Percentiles rank a stretch among this genome's conserved stretches.
Evolutionary conservation across 2,797 vertebrate species (phyloP).

Genomic region (Sebastes trivittatus): DNA sequence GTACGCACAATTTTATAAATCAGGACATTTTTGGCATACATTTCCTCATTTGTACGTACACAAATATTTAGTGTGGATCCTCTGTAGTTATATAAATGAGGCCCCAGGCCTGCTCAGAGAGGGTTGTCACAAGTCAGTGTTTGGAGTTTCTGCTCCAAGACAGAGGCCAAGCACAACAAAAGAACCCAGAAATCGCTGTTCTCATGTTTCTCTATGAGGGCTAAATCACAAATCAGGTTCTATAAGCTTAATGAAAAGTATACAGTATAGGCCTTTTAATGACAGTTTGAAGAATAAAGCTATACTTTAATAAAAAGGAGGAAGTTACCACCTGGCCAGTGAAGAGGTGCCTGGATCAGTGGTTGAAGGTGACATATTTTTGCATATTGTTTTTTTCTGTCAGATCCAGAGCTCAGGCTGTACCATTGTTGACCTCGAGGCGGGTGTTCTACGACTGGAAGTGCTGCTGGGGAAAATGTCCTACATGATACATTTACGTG

Average conservation of each 20-base stretch:
- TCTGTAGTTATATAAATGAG: too few relatives aligned
- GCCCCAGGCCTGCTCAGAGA: background rate
- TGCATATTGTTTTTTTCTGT: background rate
- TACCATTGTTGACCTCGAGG: constrained; percentile 84
- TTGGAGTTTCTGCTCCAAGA: background rate
- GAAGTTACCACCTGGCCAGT: background rate
- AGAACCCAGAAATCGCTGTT: background rate
- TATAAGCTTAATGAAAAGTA: background rate
- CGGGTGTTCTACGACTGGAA: constrained; percentile 84
- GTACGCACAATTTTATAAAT: too few relatives aligned
- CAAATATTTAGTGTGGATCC: too few relatives aligned
- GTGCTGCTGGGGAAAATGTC: constrained; percentile 87
- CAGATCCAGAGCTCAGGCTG: constrained; percentile 88
- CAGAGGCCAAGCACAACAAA: background rate
- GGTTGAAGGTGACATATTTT: background rate
- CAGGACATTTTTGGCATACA: too few relatives aligned
- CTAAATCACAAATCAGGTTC: background rate
- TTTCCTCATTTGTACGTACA: too few relatives aligned
- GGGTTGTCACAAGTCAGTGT: background rate
- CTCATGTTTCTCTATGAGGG: background rate
- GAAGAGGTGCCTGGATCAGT: background rate
- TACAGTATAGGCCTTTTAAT: too few relatives aligned
- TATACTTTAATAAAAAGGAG: background rate
- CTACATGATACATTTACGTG: constrained; percentile 89
- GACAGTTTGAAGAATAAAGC: background rate